Evolutionary conservation across 2,113 vertebrate species (phyloP).

Genomic region (Fulmarus glacialis): DNA sequence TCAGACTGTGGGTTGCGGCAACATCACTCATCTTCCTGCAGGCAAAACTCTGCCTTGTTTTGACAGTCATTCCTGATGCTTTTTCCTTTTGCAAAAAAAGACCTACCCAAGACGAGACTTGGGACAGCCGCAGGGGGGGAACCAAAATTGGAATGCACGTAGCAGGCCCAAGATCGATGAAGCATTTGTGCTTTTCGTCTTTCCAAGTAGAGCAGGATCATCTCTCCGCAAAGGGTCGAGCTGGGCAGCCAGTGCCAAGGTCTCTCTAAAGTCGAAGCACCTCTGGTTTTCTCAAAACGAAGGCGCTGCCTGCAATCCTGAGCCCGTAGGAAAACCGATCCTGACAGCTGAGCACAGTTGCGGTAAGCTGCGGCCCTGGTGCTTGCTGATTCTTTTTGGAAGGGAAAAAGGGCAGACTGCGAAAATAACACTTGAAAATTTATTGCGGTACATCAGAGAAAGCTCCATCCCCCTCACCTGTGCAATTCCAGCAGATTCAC

Average conservation of each 20-base stretch:
- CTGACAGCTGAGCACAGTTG: background rate
- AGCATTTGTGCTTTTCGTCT: background rate
- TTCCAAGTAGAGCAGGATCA: background rate
- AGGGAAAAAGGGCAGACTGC: background rate
- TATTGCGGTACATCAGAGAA: background rate
- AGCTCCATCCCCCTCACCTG: background rate
- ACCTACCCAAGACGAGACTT: background rate
- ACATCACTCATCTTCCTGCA: conserved; percentile 40
- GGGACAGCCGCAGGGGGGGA: background rate
- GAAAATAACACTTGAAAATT: conserved; percentile 20
- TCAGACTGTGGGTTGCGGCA: conserved; percentile 8
- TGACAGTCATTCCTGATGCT: conserved; percentile 28
- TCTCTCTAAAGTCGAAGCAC: background rate
- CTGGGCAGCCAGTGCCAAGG: background rate
- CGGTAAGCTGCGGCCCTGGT: background rate
- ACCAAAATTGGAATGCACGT: background rate
- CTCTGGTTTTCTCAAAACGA: background rate
- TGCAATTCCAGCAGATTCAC: background rate
- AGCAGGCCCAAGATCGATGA: background rate
- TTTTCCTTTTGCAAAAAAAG: background rate
- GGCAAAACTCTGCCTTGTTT: conserved; percentile 50
- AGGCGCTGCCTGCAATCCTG: background rate
- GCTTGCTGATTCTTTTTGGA: background rate
- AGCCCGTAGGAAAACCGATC: background rate
- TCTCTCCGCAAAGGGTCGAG: background rate